Conservation (phyloP, 2,797 vertebrate genomes). For the Sebastes matsubarae region DNA sequence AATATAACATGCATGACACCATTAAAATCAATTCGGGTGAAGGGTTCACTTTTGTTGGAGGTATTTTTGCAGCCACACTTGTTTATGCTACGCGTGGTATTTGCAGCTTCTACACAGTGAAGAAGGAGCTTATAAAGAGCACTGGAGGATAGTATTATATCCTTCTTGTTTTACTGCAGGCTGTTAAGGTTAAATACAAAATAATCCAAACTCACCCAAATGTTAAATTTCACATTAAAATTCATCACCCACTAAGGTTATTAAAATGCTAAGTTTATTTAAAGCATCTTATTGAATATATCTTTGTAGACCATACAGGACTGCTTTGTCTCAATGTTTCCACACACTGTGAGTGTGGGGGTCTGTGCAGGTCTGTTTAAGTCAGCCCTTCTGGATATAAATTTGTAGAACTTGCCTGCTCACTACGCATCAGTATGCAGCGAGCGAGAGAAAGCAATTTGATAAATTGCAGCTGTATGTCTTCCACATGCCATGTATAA, state of each 20-base stretch:
- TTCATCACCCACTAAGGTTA: slow-evolving; percentile 4
- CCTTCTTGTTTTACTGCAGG: slow-evolving; percentile 30
- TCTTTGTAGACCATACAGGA: background rate
- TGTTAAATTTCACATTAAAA: slow-evolving; percentile 49
- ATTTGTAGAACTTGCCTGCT: slow-evolving; percentile 16
- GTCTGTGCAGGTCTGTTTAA: slow-evolving; percentile 1
- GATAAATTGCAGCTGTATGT: slow-evolving; percentile 38
- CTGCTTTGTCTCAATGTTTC: background rate
- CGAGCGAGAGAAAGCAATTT: slow-evolving; percentile 13
- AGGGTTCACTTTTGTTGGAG: background rate
- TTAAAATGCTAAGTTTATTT: slow-evolving; percentile 24
- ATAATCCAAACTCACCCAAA: slow-evolving; percentile 40
- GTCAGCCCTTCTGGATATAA: slow-evolving; percentile 23
- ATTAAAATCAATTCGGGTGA: background rate
- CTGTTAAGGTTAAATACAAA: slow-evolving; percentile 31
- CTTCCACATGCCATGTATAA: slow-evolving; percentile 31
- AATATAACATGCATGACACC: slow-evolving; percentile 15
- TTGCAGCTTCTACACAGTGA: slow-evolving; percentile 7
- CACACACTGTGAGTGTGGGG: background rate
- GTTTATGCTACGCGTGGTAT: background rate
- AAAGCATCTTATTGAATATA: background rate
- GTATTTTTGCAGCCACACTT: background rate
- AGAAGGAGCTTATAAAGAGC: slow-evolving; percentile 10
- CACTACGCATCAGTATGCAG: slow-evolving; percentile 28
- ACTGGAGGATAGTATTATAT: slow-evolving; percentile 2